A percentile compares a stretch with the other conserved stretches of the same genome.
Evolutionary conservation across 2,113 vertebrate species (phyloP).

Genomic region (Chaetops frenatus): DNA sequence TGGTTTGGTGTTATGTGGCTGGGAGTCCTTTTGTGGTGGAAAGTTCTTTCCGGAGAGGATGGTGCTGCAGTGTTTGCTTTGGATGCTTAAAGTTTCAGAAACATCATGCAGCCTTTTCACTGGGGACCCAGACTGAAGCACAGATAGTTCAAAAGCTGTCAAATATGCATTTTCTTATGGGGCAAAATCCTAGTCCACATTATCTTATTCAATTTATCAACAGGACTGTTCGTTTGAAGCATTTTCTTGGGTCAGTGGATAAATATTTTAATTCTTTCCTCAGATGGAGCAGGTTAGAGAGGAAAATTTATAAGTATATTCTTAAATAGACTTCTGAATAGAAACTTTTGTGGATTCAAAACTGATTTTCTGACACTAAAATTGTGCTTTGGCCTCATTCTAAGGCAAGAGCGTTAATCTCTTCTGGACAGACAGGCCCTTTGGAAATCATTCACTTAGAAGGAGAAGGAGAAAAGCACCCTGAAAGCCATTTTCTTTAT

Average conservation of each 20-base stretch:
- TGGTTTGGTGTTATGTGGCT: background rate
- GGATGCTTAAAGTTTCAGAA: background rate
- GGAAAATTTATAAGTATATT: background rate
- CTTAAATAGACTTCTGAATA: background rate
- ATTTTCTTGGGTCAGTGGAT: background rate
- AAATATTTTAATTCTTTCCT: slow-evolving; percentile 11
- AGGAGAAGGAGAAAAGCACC: background rate
- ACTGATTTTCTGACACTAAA: slow-evolving; percentile 1
- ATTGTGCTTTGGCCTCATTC: background rate
- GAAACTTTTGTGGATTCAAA: background rate
- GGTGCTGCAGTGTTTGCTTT: background rate
- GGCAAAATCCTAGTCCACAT: background rate
- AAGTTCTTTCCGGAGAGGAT: background rate
- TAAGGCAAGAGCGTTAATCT: slow-evolving; percentile 27
- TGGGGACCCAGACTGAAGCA: background rate
- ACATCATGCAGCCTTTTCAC: background rate
- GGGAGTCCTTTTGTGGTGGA: background rate
- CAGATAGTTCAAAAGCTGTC: background rate
- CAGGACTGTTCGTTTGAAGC: background rate
- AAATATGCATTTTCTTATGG: background rate
- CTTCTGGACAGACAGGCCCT: background rate
- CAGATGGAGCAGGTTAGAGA: background rate
- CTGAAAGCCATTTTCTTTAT: slow-evolving; percentile 42
- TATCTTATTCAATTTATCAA: background rate
- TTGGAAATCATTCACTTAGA: slow-evolving; percentile 23